Base-by-base conservation (phyloP, 2,888 invertebrate genomes). In the Trichacis sp. region DNA sequence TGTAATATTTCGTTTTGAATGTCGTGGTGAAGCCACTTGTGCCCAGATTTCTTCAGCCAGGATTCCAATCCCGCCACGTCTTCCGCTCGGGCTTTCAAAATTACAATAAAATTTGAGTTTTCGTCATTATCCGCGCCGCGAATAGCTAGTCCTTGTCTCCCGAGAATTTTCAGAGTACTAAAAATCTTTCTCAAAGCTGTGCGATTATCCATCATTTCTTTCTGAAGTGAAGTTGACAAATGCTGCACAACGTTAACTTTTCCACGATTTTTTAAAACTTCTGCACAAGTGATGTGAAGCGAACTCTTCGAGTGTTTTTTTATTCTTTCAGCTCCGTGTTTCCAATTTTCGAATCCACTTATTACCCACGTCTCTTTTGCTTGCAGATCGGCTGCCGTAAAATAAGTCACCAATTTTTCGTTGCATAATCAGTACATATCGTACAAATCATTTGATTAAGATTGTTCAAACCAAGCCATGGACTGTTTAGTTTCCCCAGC, bases 71-170 rank as follows among this genome's bases (percentile, higher is more conserved):
- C 64, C 6, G 50, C 14, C 29, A 64, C 56, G 52, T 69, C 61
- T 61, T 67, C 58, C 47, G 67, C 66, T 33, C 69, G 54, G 17
- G 55, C 46, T 57, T 45, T 60, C 47, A 69, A 33, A 33, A 33
- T 33, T 9, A 33, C 33, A 3, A 33, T 33, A n/a, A 33, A 33
- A 33, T 33, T 33, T 33, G n/a, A 53, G 30, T 50, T 40, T 52
- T 64, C 64, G 52, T 71, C 69, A 48, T 64, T 67, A 14, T 38
- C 40, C 9, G 52, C 47, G 14, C 69, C 69, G 29, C 69, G 60
- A 29, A 73, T 59, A 11, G 73, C 64, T 42, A 73, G 57, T 38
- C 63, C 62, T 59, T 73, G 73, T 48, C 53, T 67, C 18, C 67
- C 73, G 42, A 71, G 50, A 52, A 62, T 56, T 52, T 52, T 64